These are phyloP conservation scores for Irena cyanogastra DNA, from an alignment of 2,113 vertebrate genomes.

Conservation along the genomic window DNA sequence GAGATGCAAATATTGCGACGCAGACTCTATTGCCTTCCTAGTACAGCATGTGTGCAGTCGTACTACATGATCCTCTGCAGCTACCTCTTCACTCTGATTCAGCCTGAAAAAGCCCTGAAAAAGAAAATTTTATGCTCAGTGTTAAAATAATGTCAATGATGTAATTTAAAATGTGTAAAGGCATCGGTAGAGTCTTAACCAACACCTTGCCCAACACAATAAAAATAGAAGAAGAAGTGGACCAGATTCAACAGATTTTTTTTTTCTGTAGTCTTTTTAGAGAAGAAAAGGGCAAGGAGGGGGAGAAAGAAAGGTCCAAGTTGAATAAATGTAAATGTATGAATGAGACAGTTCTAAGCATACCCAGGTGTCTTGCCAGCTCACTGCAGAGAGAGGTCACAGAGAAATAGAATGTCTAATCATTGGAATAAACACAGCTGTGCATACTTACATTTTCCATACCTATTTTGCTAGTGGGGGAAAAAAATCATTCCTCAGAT, in stretches of 20 bases:
- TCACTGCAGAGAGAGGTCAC: conserved; percentile 62
- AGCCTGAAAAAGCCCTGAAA: not conserved
- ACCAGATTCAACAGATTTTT: not conserved
- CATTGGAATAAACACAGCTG: conserved; percentile 72
- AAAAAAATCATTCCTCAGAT: conserved; percentile 25
- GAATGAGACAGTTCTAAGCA: conserved; percentile 59
- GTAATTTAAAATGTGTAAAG: not conserved
- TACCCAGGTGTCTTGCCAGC: conserved; percentile 66
- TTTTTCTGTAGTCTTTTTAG: not conserved
- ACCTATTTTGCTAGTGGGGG: conserved; percentile 47
- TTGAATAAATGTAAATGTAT: conserved; percentile 57
- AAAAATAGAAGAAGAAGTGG: not conserved
- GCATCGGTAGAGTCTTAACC: not conserved
- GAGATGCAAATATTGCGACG: not conserved
- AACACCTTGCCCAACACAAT: fast-evolving
- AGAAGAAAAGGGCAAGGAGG: conserved; percentile 24
- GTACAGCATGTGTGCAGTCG: fast-evolving
- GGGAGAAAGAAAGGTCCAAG: conserved; percentile 37
- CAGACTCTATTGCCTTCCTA: not conserved
- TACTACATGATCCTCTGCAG: not conserved
- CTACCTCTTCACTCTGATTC: not conserved
- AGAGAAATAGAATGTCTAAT: conserved; percentile 65
- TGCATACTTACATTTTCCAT: conserved; percentile 62
- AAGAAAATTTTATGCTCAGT: not conserved
- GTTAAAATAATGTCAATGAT: not conserved